A percentile compares a stretch with the other conserved stretches of the same genome.
These are phyloP conservation scores for Chymomyza procnemis DNA, from an alignment of 2,888 invertebrate species.

Conservation along the genomic window DNA sequence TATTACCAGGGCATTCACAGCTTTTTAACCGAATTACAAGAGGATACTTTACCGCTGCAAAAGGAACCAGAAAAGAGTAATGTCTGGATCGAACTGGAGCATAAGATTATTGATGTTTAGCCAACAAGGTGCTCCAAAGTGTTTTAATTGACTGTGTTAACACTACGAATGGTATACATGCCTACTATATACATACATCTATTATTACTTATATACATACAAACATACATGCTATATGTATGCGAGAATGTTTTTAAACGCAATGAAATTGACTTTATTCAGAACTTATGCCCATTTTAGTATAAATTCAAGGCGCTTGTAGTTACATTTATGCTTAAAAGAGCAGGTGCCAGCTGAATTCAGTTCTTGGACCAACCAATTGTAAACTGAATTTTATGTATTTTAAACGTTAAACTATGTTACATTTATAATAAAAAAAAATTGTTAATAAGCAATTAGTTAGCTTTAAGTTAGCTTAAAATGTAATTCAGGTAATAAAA, in stretches of 20 bases:
- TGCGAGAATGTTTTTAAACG: conserved; percentile 8
- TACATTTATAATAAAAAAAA: conserved; percentile 12
- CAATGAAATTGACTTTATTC: conserved; percentile 1
- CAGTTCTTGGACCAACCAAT: background rate
- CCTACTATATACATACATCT: conserved; percentile 8
- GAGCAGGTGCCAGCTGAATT: background rate
- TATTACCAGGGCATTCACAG: conserved; percentile 76
- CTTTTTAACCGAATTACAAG: conserved; percentile 75
- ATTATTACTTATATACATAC: conserved; percentile 23
- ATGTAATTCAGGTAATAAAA: conserved; percentile 42
- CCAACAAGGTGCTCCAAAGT: conserved; percentile 34
- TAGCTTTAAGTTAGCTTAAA: conserved; percentile 40
- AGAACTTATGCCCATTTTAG: conserved; percentile 17
- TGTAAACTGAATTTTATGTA: background rate
- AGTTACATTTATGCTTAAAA: conserved; percentile 27
- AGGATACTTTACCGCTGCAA: conserved; percentile 73
- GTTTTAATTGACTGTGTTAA: conserved; percentile 70
- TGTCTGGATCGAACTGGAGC: conserved; percentile 75
- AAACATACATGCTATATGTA: conserved; percentile 19
- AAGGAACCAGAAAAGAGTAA: conserved; percentile 77
- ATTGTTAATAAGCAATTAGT: conserved; percentile 40
- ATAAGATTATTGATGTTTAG: conserved; percentile 67
- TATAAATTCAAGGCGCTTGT: conserved; percentile 33
- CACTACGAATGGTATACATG: conserved; percentile 47
- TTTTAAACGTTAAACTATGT: conserved; percentile 49